Base-by-base conservation (phyloP, 2,113 vertebrate species). In the Eulemur macaco region DNA sequence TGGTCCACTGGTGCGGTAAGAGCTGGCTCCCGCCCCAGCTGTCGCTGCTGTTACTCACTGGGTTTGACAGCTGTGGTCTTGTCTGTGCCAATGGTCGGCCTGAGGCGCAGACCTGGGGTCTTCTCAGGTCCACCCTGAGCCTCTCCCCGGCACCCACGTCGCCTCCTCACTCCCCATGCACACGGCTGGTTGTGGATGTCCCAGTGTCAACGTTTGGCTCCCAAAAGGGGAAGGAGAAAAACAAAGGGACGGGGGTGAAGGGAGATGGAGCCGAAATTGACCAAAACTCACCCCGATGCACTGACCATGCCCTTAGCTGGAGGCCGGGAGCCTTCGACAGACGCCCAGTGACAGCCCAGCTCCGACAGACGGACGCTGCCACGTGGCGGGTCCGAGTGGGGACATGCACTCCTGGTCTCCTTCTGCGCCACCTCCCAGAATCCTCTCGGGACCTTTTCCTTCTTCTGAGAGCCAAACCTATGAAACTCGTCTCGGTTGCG, bases 381-480 rank as follows among this genome's bases (percentile, higher is more conserved):
- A 6, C 1, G 3, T 18, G 12, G 13, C 37, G 6, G 1, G 39
- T 50, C 37, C 21, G 3, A 50, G 71, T 6, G 9, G 20, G 37
- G 31, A 73, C n/a, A 17, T 0, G 23, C 20, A 37, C 39, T 17
- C 23, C 58, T 47, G 29, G 20, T 11, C 17, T 21, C 21, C 83
- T 34, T 31, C 27, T 23, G 18, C 3, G 21, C n/a, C 84, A 74
- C 9, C 34, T 58, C 31, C 58, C 56, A 83, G 10, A 58, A 63
- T 17, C 14, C 34, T 31, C 42, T 47, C 21, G 10, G 0, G 0
- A 21, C 31, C 64, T 84, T 18, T 18, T 0, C 76, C 12, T 66
- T 31, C 42, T 45, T 42, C 86, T 88, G 1, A 86, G 64, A 78
- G 66, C 56, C 60, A 80, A 66, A 89, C 23, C 10, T 89, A 9